A percentile compares a stretch with the other conserved stretches of the same genome.
Evolutionary conservation across 2,113 vertebrate genomes (phyloP).

Genomic region (Oreochromis spilurus): DNA sequence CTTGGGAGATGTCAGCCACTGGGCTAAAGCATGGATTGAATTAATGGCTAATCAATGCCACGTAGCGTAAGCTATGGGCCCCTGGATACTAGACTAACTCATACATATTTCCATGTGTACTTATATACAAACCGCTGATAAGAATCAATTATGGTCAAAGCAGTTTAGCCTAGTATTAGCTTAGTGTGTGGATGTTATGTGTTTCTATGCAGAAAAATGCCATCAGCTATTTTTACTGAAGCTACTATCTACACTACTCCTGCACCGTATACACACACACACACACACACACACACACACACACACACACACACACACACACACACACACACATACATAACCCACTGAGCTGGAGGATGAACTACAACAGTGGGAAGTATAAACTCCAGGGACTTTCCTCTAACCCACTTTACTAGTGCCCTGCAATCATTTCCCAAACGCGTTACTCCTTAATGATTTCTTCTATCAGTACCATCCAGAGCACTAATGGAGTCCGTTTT

Average conservation of each 20-base stretch:
- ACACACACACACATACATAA: not conserved
- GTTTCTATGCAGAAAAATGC: not conserved
- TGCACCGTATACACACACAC: not conserved
- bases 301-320: not conserved
- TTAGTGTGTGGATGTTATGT: not conserved
- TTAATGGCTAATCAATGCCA: conserved; percentile 50
- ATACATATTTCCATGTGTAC: not conserved
- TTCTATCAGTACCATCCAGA: conserved; percentile 11
- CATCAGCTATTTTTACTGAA: not conserved
- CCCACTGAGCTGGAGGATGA: conserved; percentile 13
- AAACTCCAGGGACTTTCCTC: conserved; percentile 23
- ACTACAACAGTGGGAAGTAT: not conserved
- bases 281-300: not conserved
- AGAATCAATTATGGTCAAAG: conserved; percentile 37
- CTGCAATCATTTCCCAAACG: not conserved
- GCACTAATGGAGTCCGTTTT: conserved; percentile 19
- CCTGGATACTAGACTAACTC: not conserved
- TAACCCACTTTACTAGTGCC: conserved; percentile 43
- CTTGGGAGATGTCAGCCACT: not conserved
- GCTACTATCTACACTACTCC: not conserved
- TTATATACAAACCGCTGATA: not conserved
- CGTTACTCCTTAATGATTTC: conserved; percentile 34
- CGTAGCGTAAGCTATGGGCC: not conserved
- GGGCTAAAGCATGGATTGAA: conserved; percentile 16
- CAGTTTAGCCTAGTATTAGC: not conserved